These are phyloP conservation scores for Aporophyla lueneburgensis DNA, from an alignment of 2,888 invertebrate genomes.

Conservation along the genomic window DNA sequence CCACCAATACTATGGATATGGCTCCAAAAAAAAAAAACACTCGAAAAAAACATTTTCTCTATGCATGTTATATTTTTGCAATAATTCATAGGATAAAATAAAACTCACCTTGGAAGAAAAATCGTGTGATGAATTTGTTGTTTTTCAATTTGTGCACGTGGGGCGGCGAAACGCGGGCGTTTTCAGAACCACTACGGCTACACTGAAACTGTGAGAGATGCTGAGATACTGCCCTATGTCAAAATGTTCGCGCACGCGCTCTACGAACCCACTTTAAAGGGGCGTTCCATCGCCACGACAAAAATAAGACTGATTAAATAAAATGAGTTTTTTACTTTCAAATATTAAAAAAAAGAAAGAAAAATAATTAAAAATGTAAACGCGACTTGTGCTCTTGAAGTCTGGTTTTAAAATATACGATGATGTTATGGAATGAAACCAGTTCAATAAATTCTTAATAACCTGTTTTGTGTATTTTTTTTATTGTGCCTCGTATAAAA, in stretches of 20 bases:
- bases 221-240: constrained; percentile 69
- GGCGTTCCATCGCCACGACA: constrained; percentile 54
- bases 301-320: background rate
- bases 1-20: constrained; percentile 1
- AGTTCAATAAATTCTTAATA: constrained; percentile 24
- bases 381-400: constrained; percentile 12
- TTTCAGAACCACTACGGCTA: constrained; percentile 62
- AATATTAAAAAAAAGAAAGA: background rate
- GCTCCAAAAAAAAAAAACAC: background rate
- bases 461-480: constrained; percentile 43
- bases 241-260: constrained; percentile 78
- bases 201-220: constrained; percentile 67
- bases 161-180: constrained; percentile 49
- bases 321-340: too few species aligned
- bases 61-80: background rate
- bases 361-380: background rate
- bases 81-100: background rate
- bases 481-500: constrained; percentile 9
- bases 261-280: constrained; percentile 52
- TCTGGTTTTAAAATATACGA: constrained; percentile 29
- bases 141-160: constrained; percentile 36
- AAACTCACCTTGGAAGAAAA: constrained; percentile 60
- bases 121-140: constrained; percentile 52
- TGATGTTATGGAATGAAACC: constrained; percentile 15
- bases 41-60: background rate